A percentile compares a stretch with the other conserved stretches of the same genome.
Evolutionary conservation across 2,113 vertebrate species (phyloP).

Genomic region (Perca flavescens): DNA sequence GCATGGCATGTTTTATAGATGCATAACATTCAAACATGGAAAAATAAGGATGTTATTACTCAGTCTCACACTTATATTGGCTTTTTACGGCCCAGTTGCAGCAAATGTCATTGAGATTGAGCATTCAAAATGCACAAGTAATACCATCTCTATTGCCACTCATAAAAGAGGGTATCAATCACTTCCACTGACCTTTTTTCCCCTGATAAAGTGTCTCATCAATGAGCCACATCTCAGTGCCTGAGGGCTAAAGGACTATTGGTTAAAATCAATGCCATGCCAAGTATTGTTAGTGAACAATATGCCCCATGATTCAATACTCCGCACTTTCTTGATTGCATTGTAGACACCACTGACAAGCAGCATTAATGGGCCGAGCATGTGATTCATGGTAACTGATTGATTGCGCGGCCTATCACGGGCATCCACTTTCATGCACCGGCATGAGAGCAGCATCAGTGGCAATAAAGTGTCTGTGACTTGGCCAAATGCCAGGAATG

Average conservation of each 20-base stretch:
- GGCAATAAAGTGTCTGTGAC: slow-evolving; percentile 40
- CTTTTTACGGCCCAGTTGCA: slow-evolving; percentile 70
- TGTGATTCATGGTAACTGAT: slow-evolving; percentile 66
- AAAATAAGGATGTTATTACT: slow-evolving; percentile 72
- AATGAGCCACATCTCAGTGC: slow-evolving; percentile 66
- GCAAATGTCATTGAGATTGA: slow-evolving; percentile 78
- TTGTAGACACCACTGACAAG: slow-evolving; percentile 59
- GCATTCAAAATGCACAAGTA: slow-evolving; percentile 75
- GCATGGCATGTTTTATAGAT: slow-evolving; percentile 62
- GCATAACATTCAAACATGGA: slow-evolving; percentile 70
- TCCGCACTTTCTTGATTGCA: slow-evolving; percentile 68
- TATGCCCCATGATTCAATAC: slow-evolving; percentile 70
- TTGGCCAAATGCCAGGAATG: slow-evolving; percentile 46
- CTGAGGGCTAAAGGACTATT: slow-evolving; percentile 56
- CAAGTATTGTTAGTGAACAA: slow-evolving; percentile 74
- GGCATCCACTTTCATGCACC: slow-evolving; percentile 38
- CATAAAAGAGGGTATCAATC: slow-evolving; percentile 82
- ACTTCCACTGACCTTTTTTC: slow-evolving; percentile 77
- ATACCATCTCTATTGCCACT: slow-evolving; percentile 73
- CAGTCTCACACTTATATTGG: slow-evolving; percentile 55
- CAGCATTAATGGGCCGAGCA: slow-evolving; percentile 60
- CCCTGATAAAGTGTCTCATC: slow-evolving; percentile 74
- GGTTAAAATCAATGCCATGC: slow-evolving; percentile 78
- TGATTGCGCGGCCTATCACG: slow-evolving; percentile 38
- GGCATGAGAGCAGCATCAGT: slow-evolving; percentile 42